Evolutionary conservation across 2,797 vertebrate species (phyloP).

Genomic region (Pogonophryne albipinna): DNA sequence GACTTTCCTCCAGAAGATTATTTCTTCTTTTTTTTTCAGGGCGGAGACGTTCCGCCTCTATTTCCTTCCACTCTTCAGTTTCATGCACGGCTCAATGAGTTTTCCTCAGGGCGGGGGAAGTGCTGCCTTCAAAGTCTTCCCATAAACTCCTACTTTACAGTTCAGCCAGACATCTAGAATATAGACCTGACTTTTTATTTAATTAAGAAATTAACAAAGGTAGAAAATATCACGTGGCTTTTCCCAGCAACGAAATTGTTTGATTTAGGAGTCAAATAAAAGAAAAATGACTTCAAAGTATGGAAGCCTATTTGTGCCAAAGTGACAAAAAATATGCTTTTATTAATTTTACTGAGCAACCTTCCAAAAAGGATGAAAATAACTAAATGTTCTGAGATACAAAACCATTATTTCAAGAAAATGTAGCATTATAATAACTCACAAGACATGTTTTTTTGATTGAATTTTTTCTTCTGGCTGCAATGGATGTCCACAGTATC

Average conservation of each 20-base stretch:
- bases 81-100: constrained; percentile 51
- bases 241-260: background rate
- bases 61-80: constrained; percentile 66
- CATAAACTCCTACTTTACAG: constrained; percentile 9
- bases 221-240: too few species aligned
- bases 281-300: background rate
- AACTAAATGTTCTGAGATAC: too few species aligned
- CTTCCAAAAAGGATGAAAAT: too few species aligned
- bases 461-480: too few species aligned
- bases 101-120: constrained; percentile 39
- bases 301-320: too few species aligned
- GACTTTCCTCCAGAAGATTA: constrained; percentile 55
- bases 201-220: background rate
- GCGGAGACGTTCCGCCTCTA: constrained; percentile 77
- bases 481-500: too few species aligned
- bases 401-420: too few species aligned
- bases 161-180: background rate
- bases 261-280: background rate
- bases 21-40: constrained; percentile 47
- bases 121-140: constrained; percentile 43
- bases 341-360: too few species aligned
- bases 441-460: too few species aligned
- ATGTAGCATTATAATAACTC: too few species aligned
- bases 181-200: background rate
- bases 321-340: too few species aligned